These are phyloP conservation scores for Euphonia xanthogaster DNA, from an alignment of 2,797 vertebrate genomes.

Conservation along the genomic window DNA sequence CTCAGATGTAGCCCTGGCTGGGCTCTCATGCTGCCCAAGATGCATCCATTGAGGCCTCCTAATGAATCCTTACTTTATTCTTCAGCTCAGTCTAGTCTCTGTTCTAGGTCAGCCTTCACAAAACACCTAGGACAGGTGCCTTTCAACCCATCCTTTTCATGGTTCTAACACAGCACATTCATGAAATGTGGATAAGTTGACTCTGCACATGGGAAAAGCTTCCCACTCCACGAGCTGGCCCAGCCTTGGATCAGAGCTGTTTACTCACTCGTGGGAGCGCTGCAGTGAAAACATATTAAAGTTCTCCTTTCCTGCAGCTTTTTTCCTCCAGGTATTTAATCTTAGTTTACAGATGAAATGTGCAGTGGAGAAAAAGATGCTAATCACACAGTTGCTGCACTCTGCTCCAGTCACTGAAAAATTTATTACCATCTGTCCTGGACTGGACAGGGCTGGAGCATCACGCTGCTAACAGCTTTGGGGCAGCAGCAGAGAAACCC, in stretches of 20 bases:
- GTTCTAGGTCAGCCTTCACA: not conserved
- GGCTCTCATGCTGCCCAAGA: not conserved
- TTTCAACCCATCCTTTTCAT: not conserved
- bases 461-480: not conserved
- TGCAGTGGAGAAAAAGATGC: constrained; percentile 55
- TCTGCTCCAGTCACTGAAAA: constrained; percentile 36
- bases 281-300: constrained; percentile 3
- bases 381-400: constrained; percentile 54
- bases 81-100: not conserved
- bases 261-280: not conserved
- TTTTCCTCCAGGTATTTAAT: constrained; percentile 55
- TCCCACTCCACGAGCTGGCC: accelerated
- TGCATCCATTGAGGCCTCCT: not conserved
- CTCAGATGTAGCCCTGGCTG: not conserved
- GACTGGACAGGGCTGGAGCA: not conserved
- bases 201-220: not conserved
- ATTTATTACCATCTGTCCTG: constrained; percentile 47
- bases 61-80: not conserved
- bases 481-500: not conserved
- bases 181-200: not conserved
- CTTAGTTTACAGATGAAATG: constrained; percentile 54
- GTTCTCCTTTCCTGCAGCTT: not conserved
- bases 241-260: not conserved
- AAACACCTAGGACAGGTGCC: no score
- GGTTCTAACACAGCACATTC: not conserved